Conservation (phyloP, 2,888 invertebrate species). For the Pimpla rufipes region DNA sequence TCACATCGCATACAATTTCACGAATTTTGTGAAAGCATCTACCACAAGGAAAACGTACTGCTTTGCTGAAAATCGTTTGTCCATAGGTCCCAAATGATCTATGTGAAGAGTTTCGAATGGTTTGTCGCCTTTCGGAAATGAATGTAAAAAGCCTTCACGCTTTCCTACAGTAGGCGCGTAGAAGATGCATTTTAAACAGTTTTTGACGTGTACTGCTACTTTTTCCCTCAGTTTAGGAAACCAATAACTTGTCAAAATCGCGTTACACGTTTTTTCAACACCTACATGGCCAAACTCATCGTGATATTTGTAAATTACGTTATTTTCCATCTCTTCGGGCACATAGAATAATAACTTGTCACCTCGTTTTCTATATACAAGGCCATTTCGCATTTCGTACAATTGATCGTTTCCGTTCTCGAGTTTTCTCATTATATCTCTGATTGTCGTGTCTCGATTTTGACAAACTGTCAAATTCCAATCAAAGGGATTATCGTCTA, state of each 20-base stretch:
- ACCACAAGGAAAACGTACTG: background rate
- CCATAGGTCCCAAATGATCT: background rate
- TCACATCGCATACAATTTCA: background rate
- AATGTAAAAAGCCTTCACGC: no score
- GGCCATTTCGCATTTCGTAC: background rate
- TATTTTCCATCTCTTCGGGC: background rate
- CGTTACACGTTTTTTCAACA: background rate
- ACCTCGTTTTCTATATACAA: background rate
- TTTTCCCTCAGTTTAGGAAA: background rate
- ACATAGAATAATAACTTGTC: background rate
- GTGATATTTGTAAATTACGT: background rate
- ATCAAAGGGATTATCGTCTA: conserved; percentile 66
- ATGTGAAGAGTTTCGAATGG: background rate
- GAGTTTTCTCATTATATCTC: background rate
- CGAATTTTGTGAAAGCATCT: background rate
- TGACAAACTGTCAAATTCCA: conserved; percentile 42
- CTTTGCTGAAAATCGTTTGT: background rate
- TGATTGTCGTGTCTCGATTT: background rate
- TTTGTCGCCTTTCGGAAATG: no score
- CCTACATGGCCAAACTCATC: background rate
- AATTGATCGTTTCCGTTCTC: background rate
- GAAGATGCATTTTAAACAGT: no score
- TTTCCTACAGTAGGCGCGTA: no score
- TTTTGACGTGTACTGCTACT: no score
- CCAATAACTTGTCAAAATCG: background rate